Evolutionary conservation across 2,797 vertebrate genomes (phyloP).

Genomic region (Etheostoma perlongum): DNA sequence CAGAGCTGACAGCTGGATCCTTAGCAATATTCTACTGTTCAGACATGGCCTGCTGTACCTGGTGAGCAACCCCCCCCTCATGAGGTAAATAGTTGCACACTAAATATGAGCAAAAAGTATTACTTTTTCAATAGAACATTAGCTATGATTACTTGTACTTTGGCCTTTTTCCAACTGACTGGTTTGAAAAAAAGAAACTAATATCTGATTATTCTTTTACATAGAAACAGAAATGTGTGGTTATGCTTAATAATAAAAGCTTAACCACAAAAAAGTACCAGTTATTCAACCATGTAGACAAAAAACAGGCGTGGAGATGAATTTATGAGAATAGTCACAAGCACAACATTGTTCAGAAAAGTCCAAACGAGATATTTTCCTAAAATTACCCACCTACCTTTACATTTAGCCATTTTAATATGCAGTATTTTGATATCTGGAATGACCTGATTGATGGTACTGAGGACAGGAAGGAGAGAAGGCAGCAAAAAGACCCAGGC

Average conservation of each 20-base stretch:
- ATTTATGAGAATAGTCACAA: not conserved
- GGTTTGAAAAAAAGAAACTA: too few relatives aligned
- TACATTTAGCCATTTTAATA: not conserved
- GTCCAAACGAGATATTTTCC: not conserved
- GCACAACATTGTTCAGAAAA: not conserved
- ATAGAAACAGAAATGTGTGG: too few relatives aligned
- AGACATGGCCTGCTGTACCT: too few relatives aligned
- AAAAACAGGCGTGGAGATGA: not conserved
- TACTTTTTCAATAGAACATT: too few relatives aligned
- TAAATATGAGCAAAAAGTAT: too few relatives aligned
- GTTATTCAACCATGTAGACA: not conserved
- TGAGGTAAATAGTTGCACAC: too few relatives aligned
- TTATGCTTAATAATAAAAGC: too few relatives aligned
- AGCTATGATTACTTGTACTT: too few relatives aligned
- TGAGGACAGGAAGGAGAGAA: conserved; percentile 4
- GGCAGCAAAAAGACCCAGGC: not conserved
- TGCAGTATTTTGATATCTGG: not conserved
- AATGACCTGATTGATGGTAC: not conserved
- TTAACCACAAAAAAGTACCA: too few relatives aligned
- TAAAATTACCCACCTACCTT: not conserved
- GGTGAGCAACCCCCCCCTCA: too few relatives aligned
- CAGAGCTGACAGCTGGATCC: not conserved
- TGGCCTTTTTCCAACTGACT: too few relatives aligned
- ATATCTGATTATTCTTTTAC: too few relatives aligned
- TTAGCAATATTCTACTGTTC: not conserved